A percentile compares a stretch with the other conserved stretches of the same genome.
phyloP scores from a whole-genome alignment of 2,113 vertebrate genomes.

The Tinamus guttatus region DNA sequence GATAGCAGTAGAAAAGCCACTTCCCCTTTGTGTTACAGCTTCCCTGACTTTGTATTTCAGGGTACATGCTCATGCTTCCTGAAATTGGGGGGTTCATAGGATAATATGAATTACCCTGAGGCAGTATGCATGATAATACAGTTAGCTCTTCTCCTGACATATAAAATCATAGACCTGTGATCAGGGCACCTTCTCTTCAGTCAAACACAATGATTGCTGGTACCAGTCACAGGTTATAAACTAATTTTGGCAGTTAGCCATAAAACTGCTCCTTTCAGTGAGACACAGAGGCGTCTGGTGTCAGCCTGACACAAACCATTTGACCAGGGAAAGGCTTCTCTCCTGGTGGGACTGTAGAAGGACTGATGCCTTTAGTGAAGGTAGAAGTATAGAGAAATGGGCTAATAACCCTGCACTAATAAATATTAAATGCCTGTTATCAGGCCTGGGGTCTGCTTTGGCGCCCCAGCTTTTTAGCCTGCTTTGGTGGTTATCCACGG shows the following conservation, averaged over 20 bases:
- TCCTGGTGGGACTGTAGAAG: slow-evolving; percentile 30
- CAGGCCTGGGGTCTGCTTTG: slow-evolving; percentile 23
- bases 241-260: slow-evolving; percentile 67
- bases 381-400: not conserved
- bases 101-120: not conserved
- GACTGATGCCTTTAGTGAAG: not conserved
- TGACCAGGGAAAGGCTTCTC: slow-evolving; percentile 35
- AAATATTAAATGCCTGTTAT: slow-evolving; percentile 62
- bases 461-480: slow-evolving; percentile 5
- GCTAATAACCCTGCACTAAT: slow-evolving; percentile 40
- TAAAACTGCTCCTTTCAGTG: slow-evolving; percentile 53
- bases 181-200: slow-evolving; percentile 68
- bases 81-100: slow-evolving; percentile 39
- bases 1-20: not conserved
- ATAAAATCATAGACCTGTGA: slow-evolving; percentile 27
- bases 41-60: not conserved
- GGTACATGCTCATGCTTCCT: not conserved
- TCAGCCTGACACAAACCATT: slow-evolving; percentile 74
- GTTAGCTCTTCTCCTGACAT: slow-evolving; percentile 12
- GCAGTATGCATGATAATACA: not conserved
- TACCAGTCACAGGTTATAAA: slow-evolving; percentile 72
- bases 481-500: slow-evolving; percentile 45
- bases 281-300: slow-evolving; percentile 69
- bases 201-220: slow-evolving; percentile 30
- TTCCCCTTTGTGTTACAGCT: not conserved